Percentiles rank a stretch among this genome's conserved stretches.
Conservation (phyloP, 2,113 vertebrate genomes). For the Stigmatopora argus region DNA sequence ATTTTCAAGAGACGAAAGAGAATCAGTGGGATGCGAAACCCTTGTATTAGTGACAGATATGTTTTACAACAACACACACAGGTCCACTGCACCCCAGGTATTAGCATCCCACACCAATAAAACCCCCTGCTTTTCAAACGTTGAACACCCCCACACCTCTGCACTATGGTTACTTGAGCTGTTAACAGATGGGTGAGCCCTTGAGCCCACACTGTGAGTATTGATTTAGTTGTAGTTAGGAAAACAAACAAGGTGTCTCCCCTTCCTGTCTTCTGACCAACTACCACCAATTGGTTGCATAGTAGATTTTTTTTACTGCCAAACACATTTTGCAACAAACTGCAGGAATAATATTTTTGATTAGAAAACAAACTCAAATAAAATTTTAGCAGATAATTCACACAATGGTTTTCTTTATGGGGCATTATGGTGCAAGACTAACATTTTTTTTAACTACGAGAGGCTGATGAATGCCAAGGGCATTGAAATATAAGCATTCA, state of each 20-base stretch:
- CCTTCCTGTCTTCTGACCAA: background rate
- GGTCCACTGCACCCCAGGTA: background rate
- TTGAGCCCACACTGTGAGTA: constrained; percentile 49
- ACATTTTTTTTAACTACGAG: too few relatives aligned
- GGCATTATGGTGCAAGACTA: too few relatives aligned
- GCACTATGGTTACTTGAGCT: constrained; percentile 54
- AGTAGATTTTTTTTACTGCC: background rate
- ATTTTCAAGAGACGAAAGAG: constrained; percentile 11
- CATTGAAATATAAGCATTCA: too few relatives aligned
- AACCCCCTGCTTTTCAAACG: constrained; percentile 23
- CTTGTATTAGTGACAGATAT: background rate
- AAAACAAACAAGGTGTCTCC: constrained; percentile 57
- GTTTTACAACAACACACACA: constrained; percentile 1
- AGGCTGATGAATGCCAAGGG: too few relatives aligned
- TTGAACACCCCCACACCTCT: constrained; percentile 38
- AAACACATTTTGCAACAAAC: background rate
- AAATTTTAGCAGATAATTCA: too few relatives aligned
- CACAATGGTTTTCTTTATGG: too few relatives aligned
- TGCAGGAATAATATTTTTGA: background rate
- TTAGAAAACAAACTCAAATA: background rate
- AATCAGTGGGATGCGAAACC: background rate
- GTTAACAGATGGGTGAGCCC: constrained; percentile 61
- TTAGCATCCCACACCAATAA: constrained; percentile 10
- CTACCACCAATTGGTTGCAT: background rate
- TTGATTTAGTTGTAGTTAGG: constrained; percentile 58